phyloP scores from a whole-genome alignment of 2,888 invertebrate species.

The Eupeodes luniger region DNA sequence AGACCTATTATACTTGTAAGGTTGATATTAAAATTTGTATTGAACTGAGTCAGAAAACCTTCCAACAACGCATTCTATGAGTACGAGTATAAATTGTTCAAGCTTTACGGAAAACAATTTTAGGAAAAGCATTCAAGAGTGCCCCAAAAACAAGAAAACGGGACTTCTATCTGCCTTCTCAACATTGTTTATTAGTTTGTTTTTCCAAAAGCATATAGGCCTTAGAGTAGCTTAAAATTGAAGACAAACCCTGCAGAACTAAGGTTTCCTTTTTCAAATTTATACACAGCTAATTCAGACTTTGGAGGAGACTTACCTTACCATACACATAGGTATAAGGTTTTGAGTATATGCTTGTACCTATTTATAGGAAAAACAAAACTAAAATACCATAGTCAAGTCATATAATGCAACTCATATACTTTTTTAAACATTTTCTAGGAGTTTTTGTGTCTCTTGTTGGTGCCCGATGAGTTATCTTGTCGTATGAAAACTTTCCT shows the following conservation, averaged over 20 bases:
- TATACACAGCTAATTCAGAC: slow-evolving; percentile 15
- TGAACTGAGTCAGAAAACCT: slow-evolving; percentile 49
- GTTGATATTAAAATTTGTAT: slow-evolving; percentile 71
- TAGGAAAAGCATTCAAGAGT: slow-evolving; percentile 26
- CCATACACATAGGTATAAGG: no score
- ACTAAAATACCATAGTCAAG: slow-evolving; percentile 39
- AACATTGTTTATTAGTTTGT: slow-evolving; percentile 39
- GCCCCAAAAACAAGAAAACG: neutral
- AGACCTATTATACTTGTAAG: slow-evolving; percentile 72
- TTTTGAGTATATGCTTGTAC: neutral
- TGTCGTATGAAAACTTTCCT: slow-evolving; percentile 55
- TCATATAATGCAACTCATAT: slow-evolving; percentile 17
- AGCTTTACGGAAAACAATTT: slow-evolving; percentile 71
- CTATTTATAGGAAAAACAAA: slow-evolving; percentile 24
- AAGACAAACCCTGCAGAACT: slow-evolving; percentile 8
- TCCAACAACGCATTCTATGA: slow-evolving; percentile 34
- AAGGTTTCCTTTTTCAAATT: slow-evolving; percentile 15
- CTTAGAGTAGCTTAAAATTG: neutral
- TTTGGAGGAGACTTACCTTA: slow-evolving; percentile 30
- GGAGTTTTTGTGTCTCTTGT: neutral
- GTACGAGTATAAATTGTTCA: slow-evolving; percentile 31
- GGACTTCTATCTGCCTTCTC: neutral
- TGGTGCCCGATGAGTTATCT: slow-evolving; percentile 58
- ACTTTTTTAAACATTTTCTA: slow-evolving; percentile 21
- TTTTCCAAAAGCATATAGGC: slow-evolving; percentile 7